Base-by-base conservation (phyloP, 2,113 vertebrate genomes). In the Falco punctatus region DNA sequence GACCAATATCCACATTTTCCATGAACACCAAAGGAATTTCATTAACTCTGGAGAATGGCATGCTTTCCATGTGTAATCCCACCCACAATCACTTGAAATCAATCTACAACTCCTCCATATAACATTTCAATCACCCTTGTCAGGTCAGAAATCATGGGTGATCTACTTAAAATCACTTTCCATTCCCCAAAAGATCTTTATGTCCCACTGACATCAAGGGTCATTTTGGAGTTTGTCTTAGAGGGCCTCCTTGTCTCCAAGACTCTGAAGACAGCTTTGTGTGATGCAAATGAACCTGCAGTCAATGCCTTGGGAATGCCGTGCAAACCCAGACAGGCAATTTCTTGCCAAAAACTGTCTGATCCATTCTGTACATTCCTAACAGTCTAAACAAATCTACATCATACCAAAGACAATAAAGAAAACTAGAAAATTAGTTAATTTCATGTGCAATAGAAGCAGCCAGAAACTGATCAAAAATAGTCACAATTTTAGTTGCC, bases 131-230 rank as follows among this genome's bases (percentile, higher is more conserved):
- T 59, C 52, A 71, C 26, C 42, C 27, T 91, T 71, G 11, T 81
- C 65, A 81, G 86, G 72, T 89, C 89, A 96, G 83, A 94, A 96
- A 79, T 67, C 51, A 86, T 13, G 15, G 38, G 23, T 81, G 28
- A 94, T 79, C 28, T 70, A 48, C 32, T 87, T 48, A 74, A 95
- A 96, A 55, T 62, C 38, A n/a, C 33, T 78, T 89, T 52, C 44
- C 26, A 65, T 30, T 4, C 23, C 54, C 10, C 6, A 59, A 55
- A 78, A 85, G 14, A 77, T 15, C 40, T 93, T 85, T 1, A 46
- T 22, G 24, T 4, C 18, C 49, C 55, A 54, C 6, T 80, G 46
- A 61, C 21, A 82, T 49, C 33, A 90, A 90, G 21, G 27, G 66
- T 30, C 26, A 61, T 82, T 81, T 44, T 61, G 54, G 40, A 87